Base-by-base conservation (phyloP, 1,140 invertebrate genomes). In the Nasonia longicornis region DNA sequence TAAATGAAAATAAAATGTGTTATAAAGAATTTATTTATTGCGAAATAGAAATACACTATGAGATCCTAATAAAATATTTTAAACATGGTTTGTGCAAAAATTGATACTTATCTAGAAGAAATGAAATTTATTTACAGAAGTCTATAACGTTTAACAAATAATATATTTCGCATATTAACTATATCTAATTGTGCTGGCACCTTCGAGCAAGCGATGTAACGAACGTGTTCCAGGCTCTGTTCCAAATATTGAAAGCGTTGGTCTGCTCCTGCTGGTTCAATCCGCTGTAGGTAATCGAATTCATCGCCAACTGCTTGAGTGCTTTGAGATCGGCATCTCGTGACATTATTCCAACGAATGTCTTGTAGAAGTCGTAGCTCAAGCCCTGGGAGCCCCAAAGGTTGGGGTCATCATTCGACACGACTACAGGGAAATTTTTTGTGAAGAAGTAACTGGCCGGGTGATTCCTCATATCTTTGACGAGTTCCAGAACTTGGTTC, bases 321-420 rank as follows among this genome's bases (percentile, higher is more conserved):
- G 95, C 87, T 64, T 93, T 90, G 63, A 96, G 87, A 81, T 95
- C 95, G 10, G 93, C 91, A 38, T 93, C 89, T 66, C 91, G 90
- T 22, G 94, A 94, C 12, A 94, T 93, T 58, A 96, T 92, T 7
- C 93, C 95, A 89, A 96, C 92, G 85, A 96, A 96, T 0, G 94
- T 93, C 63, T 95, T 92, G 85, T 96, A 96, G 83, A 94, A 95
- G 86, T 97, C 96, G 84, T 96, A 94, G 20, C 94, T 94, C 4
- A 96, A 86, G 0, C 93, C 94, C 31, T 90, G 89, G 2, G 94
- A 93, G 22, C 93, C 94, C 95, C 95, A 97, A 35, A 93, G 90
- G 2, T 93, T 93, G 0, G 95, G 95, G 89, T 96, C 95, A 85
- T 97, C 95, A 84, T 93, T 93, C 48, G 92, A 92, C 72, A 95